A percentile compares a stretch with the other conserved stretches of the same genome.
phyloP scores from a whole-genome alignment of 2,797 vertebrate species.

The Ara ararauna region DNA sequence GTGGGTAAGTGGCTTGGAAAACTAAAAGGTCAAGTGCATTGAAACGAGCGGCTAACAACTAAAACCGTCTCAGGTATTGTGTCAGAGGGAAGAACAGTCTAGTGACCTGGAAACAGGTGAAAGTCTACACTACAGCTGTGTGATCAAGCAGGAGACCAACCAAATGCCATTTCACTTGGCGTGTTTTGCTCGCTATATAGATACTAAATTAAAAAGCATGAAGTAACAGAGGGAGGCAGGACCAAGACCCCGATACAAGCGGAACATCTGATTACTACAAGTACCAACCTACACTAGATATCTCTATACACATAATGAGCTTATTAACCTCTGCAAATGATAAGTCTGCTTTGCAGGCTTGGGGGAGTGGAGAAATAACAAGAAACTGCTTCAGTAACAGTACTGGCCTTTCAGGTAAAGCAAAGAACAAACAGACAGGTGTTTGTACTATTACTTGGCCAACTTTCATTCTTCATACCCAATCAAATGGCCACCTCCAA shows the following conservation, averaged over 20 bases:
- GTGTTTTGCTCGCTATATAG: not conserved
- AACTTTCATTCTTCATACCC: not conserved
- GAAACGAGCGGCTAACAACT: not conserved
- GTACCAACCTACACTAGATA: not conserved
- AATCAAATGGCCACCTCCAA: not conserved
- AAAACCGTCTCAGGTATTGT: not conserved
- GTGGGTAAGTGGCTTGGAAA: not conserved
- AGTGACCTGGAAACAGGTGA: not conserved
- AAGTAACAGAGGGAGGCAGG: not conserved
- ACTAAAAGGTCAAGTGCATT: not conserved
- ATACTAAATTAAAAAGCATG: not conserved
- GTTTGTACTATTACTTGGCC: not conserved
- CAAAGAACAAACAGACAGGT: not conserved
- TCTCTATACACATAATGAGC: not conserved
- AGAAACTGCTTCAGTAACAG: not conserved
- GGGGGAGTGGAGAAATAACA: not conserved
- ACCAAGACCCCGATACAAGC: not conserved
- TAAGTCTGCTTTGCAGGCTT: not conserved
- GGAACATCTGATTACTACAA: not conserved
- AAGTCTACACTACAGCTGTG: not conserved
- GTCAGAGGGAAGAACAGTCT: not conserved
- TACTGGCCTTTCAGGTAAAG: not conserved
- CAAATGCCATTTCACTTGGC: not conserved
- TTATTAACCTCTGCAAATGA: not conserved
- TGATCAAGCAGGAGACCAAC: not conserved